phyloP scores from a whole-genome alignment of 2,888 invertebrate genomes.

The Endotricha flammealis region DNA sequence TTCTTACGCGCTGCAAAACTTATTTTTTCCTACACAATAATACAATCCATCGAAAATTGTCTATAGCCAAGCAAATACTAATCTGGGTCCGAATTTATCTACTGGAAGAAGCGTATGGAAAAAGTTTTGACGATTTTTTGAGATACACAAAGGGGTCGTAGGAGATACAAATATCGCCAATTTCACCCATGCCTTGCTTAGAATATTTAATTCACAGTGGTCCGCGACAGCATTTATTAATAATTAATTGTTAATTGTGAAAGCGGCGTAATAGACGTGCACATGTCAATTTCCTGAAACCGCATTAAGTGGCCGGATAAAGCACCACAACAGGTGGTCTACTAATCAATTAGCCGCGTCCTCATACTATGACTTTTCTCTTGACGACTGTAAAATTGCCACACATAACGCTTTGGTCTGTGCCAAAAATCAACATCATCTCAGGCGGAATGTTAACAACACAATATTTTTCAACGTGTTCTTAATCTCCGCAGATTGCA shows the following conservation, averaged over 20 bases:
- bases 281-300: conserved; percentile 38
- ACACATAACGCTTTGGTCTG: conserved; percentile 58
- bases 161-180: too few species aligned
- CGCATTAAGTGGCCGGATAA: conserved; percentile 44
- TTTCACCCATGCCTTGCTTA: too few species aligned
- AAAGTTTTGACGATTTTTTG: conserved; percentile 38
- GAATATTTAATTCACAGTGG: too few species aligned
- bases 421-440: conserved; percentile 71
- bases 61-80: conserved; percentile 31
- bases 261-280: too few species aligned
- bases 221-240: too few species aligned
- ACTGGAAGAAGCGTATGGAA: conserved; percentile 52
- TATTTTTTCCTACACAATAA: conserved; percentile 14
- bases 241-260: too few species aligned
- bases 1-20: too few species aligned
- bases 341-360: conserved; percentile 61
- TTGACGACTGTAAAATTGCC: conserved; percentile 65
- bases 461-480: conserved; percentile 66
- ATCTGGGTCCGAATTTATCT: conserved; percentile 49
- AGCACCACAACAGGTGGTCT: conserved; percentile 60
- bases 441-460: conserved; percentile 68
- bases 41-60: conserved; percentile 18
- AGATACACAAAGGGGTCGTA: too few species aligned
- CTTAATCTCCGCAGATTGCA: conserved; percentile 69
- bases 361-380: conserved; percentile 62